Percentiles rank a stretch among this genome's conserved stretches.
These are phyloP conservation scores for Drosophila jambulina DNA, from an alignment of 1,140 invertebrate genomes.

Conservation along the genomic window DNA sequence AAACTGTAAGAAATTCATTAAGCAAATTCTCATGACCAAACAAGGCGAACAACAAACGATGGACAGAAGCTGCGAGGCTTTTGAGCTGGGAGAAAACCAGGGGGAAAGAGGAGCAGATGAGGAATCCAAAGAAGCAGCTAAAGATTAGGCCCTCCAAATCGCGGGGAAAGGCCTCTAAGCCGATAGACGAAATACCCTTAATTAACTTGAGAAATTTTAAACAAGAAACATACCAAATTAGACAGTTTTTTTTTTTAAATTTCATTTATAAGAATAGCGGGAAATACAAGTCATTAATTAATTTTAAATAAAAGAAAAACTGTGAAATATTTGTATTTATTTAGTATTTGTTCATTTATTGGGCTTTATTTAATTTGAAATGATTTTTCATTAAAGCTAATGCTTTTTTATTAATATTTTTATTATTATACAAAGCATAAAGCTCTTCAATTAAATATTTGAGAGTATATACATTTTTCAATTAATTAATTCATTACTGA, in stretches of 20 bases:
- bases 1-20: slow-evolving; percentile 76
- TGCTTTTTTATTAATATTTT: too few species aligned
- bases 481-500: too few species aligned
- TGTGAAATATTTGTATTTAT: not conserved
- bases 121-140: slow-evolving; percentile 36
- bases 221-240: not conserved
- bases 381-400: too few species aligned
- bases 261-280: not conserved
- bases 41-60: slow-evolving; percentile 47
- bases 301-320: not conserved
- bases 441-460: too few species aligned
- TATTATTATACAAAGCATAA: too few species aligned
- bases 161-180: slow-evolving; percentile 24
- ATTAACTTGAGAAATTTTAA: too few species aligned
- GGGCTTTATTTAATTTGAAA: too few species aligned
- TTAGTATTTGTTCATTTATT: too few species aligned
- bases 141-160: slow-evolving; percentile 39
- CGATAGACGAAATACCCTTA: slow-evolving; percentile 18
- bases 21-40: slow-evolving; percentile 74
- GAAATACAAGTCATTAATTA: not conserved
- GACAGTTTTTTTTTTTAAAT: not conserved
- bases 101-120: slow-evolving; percentile 15
- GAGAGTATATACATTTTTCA: too few species aligned
- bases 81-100: not conserved
- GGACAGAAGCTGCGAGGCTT: slow-evolving; percentile 13